A percentile compares a stretch with the other conserved stretches of the same genome.
Evolutionary conservation across 53 echinoderm and acorn worm genomes (phyloP).

Genomic region (Holothuria scabra): DNA sequence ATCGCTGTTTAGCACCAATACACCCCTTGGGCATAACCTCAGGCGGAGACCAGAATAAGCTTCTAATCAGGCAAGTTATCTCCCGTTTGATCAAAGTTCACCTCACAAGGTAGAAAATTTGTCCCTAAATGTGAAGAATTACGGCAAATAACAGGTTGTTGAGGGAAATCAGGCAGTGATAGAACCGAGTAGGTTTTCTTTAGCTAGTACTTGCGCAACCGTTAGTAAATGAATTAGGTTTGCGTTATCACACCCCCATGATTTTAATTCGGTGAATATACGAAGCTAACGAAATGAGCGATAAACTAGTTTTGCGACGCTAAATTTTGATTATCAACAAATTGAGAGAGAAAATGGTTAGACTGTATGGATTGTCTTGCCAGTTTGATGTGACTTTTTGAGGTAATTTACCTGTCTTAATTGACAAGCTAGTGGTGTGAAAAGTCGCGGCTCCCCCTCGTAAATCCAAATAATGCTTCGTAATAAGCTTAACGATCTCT

Average conservation of each 20-base stretch:
- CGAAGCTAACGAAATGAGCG: too few relatives aligned
- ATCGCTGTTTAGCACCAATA: constrained; percentile 25
- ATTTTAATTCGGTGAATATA: too few relatives aligned
- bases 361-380: not conserved
- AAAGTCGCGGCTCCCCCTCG: constrained; percentile 23
- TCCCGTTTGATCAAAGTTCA: constrained; percentile 12
- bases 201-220: too few relatives aligned
- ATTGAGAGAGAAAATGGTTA: constrained; percentile 7
- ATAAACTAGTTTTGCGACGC: constrained; percentile 13
- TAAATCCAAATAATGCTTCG: constrained; percentile 17
- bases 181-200: not conserved
- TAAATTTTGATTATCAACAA: constrained; percentile 24
- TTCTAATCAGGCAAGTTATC: constrained; percentile 41
- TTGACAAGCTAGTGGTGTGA: constrained; percentile 27
- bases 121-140: constrained; percentile 30
- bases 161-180: constrained; percentile 33
- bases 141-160: constrained; percentile 41
- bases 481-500: not conserved
- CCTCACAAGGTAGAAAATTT: constrained; percentile 33
- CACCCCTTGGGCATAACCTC: constrained; percentile 7
- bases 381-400: constrained; percentile 33
- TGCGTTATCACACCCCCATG: too few relatives aligned
- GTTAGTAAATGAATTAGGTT: too few relatives aligned
- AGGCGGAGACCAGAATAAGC: constrained; percentile 22
- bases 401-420: constrained; percentile 22